Evolutionary conservation across 1,140 invertebrate species (phyloP), one percentile per base, ranked within the genome.

Genomic region (Cotesia chilonis): DNA sequence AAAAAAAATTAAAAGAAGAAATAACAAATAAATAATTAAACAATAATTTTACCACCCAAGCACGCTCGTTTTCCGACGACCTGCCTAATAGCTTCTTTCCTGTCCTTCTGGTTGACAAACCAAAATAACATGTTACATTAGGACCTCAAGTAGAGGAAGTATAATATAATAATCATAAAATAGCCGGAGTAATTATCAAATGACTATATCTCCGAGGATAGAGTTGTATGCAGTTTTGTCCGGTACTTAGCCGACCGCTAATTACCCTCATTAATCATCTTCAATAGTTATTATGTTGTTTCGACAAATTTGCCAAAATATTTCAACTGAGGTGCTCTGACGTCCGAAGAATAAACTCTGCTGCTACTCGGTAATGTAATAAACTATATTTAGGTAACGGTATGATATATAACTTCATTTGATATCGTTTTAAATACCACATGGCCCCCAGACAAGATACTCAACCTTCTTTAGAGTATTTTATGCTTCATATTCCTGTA

Each of bases 321-420:
- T 60, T 1, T 47, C 10, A 59, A 63, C 38, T 71, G 67, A 73
- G 35, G 54, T 61, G 17, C 54, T 67, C 68, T 67, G 70, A 74
- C 73, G 70, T 74, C 64, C 70, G 17, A 67, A 61, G 36, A 61
- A 74, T 68, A 51, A 35, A 12, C 61, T 38, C 41, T 68, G 72
- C 72, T 75, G 63, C 71, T 75, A 72, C 74, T 65, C 67, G 59
- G 66, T 75, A 75, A 72, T 70, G 74, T 70, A 75, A 75, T 75
- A 75, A 75, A 75, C 74, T 75, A 75, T 69, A 75, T 75, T 75
- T 75, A 75, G 74, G 47, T 68, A 20, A 20, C 57, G 66, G 57
- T 41, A 37, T 41, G 52, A 51, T 59, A 20, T 54, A 61, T 65
- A 74, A 68, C 67, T 68, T 75, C 66, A 75, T 75, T 75, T 72